Percentiles rank a stretch among this genome's conserved stretches.
phyloP scores from a whole-genome alignment of 2,113 vertebrate genomes.

The Mesembrinibis cayennensis region DNA sequence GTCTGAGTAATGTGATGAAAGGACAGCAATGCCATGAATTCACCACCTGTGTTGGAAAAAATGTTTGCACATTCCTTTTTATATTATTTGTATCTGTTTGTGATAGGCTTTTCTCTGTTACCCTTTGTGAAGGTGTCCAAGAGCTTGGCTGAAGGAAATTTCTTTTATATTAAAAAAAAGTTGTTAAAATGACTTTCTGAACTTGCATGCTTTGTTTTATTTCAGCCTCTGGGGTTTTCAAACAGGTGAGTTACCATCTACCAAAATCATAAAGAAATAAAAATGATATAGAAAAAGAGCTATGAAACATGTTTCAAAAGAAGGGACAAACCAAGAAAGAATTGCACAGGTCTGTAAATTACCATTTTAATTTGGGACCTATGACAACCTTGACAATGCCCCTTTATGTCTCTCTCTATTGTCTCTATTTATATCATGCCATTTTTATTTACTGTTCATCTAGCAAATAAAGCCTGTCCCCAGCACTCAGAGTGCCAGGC shows the following conservation, averaged over 20 bases:
- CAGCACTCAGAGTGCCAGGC: neutral
- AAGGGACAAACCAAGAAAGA: constrained; percentile 14
- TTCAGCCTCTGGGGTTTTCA: constrained; percentile 49
- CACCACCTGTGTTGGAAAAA: neutral
- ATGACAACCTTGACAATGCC: constrained; percentile 38
- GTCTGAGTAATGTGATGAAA: neutral
- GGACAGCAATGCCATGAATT: neutral
- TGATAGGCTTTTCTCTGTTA: constrained; percentile 6
- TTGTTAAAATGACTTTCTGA: constrained; percentile 41
- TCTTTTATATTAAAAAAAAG: constrained; percentile 54
- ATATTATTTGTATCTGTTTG: constrained; percentile 28
- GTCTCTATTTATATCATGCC: constrained; percentile 37
- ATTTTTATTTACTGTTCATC: constrained; percentile 62
- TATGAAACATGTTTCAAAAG: constrained; percentile 29
- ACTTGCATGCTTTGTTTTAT: constrained; percentile 62
- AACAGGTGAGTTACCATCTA: constrained; percentile 51
- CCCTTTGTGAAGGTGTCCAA: neutral
- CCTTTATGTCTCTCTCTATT: constrained; percentile 12
- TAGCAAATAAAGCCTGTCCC: constrained; percentile 37
- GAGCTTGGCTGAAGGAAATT: constrained; percentile 38
- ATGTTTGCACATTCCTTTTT: neutral
- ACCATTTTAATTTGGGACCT: constrained; percentile 50
- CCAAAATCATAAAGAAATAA: constrained; percentile 53
- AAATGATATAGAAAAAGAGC: constrained; percentile 30
- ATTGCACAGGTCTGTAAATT: neutral